Percentiles rank a stretch among this genome's conserved stretches.
Conservation (phyloP, 2,888 invertebrate genomes). For the Cremastinae sp. region DNA sequence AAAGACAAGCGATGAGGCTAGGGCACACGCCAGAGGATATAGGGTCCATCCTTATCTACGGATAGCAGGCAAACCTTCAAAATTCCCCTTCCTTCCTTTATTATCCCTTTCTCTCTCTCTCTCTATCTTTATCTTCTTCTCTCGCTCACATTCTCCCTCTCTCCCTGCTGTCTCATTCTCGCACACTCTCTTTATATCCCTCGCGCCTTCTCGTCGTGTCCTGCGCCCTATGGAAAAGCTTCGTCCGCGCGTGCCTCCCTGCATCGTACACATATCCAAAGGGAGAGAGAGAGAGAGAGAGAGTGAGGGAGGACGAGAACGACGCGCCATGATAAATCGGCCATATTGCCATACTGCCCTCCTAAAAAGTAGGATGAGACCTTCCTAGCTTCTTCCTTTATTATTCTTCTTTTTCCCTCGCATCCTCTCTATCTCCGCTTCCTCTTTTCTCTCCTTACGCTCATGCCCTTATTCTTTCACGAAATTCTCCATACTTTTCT, state of each 20-base stretch:
- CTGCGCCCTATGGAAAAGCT: conserved; percentile 67
- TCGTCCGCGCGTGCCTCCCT: conserved; percentile 45
- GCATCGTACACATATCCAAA: conserved; percentile 17
- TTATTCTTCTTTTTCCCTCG: conserved; percentile 53
- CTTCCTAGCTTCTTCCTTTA: conserved; percentile 53
- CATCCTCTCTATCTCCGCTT: conserved; percentile 44
- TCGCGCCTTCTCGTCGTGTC: conserved; percentile 56
- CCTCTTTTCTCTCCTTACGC: too few species aligned
- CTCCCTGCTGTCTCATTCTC: conserved; percentile 50
- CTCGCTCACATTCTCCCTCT: conserved; percentile 44
- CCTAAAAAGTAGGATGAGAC: conserved; percentile 62
- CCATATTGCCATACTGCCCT: conserved; percentile 74
- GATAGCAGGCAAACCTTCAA: conserved; percentile 72
- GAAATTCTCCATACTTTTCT: not conserved
- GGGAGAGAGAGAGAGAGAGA: conserved; percentile 17
- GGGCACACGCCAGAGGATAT: conserved; percentile 68
- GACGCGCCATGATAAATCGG: conserved; percentile 78
- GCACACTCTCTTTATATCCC: not conserved
- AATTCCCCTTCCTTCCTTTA: conserved; percentile 57
- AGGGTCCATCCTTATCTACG: conserved; percentile 79
- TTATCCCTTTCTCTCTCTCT: conserved; percentile 45
- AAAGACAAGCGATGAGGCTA: conserved; percentile 58
- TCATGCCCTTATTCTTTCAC: too few species aligned
- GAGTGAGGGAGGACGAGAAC: conserved; percentile 61
- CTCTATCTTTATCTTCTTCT: conserved; percentile 64